A percentile compares a stretch with the other conserved stretches of the same genome.
These are phyloP conservation scores for Synergus japonicus DNA, from an alignment of 2,888 invertebrate genomes.

Conservation along the genomic window DNA sequence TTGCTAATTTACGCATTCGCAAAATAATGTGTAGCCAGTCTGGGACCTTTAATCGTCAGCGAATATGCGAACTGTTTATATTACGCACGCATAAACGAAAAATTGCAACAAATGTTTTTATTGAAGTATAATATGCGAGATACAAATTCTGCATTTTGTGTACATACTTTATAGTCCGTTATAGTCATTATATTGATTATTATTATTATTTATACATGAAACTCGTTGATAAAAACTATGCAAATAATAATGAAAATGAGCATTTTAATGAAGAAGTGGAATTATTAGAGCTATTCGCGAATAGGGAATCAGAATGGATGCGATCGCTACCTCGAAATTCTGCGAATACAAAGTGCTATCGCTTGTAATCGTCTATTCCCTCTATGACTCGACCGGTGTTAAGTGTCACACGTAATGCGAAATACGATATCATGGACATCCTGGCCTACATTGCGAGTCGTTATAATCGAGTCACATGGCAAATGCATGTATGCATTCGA, in stretches of 20 bases:
- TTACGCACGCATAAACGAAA: not conserved
- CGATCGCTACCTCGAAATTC: constrained; percentile 38
- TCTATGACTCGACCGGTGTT: constrained; percentile 72
- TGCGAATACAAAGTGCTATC: constrained; percentile 70
- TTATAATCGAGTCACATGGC: constrained; percentile 58
- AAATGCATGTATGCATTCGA: constrained; percentile 38
- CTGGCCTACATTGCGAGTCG: constrained; percentile 75
- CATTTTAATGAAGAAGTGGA: not conserved
- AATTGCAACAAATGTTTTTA: constrained; percentile 2
- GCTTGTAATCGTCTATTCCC: constrained; percentile 75
- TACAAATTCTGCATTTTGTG: not conserved
- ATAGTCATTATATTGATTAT: not conserved
- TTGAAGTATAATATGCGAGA: not conserved
- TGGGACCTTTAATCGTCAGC: constrained; percentile 3
- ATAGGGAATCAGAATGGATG: constrained; percentile 25
- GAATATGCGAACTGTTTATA: constrained; percentile 1
- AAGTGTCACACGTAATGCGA: constrained; percentile 75
- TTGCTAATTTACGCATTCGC: not conserved
- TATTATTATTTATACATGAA: not conserved
- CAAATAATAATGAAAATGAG: not conserved
- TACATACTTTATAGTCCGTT: not conserved
- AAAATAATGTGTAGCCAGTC: not conserved
- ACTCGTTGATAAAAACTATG: not conserved
- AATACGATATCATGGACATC: constrained; percentile 75
- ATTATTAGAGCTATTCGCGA: not conserved